phyloP scores from a whole-genome alignment of 2,888 invertebrate species.

The Melanchra persicariae region DNA sequence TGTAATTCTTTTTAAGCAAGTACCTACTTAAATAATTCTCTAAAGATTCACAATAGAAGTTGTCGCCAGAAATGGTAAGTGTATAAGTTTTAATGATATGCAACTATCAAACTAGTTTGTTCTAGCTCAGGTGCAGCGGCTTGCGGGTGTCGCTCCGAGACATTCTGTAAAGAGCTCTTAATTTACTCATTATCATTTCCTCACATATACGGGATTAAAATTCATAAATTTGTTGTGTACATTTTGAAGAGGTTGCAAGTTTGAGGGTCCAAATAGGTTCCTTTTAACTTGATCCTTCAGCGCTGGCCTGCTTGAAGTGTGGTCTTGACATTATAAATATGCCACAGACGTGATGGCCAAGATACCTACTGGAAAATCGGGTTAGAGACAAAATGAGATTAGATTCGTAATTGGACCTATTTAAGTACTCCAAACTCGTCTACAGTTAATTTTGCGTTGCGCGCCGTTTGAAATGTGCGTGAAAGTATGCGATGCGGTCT shows the following conservation, averaged over 20 bases:
- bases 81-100: constrained; percentile 36
- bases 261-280: not conserved
- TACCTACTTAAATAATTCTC: not conserved
- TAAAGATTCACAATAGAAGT: not conserved
- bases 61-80: not conserved
- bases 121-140: constrained; percentile 10
- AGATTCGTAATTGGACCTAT: constrained; percentile 37
- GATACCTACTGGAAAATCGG: constrained; percentile 3
- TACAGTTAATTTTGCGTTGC: constrained; percentile 27
- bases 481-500: constrained; percentile 21
- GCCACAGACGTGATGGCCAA: not conserved
- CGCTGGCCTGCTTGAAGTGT: not conserved
- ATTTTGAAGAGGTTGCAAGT: not conserved
- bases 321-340: not conserved
- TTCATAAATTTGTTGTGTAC: not conserved
- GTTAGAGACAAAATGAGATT: constrained; percentile 23
- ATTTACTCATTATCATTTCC: constrained; percentile 8
- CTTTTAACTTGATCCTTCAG: not conserved
- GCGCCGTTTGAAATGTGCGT: constrained; percentile 29
- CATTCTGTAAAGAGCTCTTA: not conserved
- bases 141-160: not conserved
- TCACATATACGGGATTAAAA: not conserved
- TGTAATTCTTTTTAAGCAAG: not conserved
- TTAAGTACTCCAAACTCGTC: constrained; percentile 18
- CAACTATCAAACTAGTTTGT: not conserved